These are phyloP conservation scores for Campylorhamphus procurvoides DNA, from an alignment of 2,113 vertebrate genomes.

Conservation along the genomic window DNA sequence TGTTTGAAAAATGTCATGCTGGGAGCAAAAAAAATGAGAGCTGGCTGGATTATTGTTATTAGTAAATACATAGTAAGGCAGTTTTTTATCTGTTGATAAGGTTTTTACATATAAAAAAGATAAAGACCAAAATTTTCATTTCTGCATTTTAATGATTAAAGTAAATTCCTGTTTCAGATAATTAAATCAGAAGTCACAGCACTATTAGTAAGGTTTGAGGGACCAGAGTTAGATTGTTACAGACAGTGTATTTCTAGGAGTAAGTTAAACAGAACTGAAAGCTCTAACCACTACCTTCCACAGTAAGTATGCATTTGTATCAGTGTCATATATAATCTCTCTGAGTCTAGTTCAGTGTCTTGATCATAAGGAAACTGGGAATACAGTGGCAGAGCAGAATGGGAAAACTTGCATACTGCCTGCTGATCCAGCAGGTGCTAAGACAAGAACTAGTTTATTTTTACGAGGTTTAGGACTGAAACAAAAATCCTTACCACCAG, in stretches of 20 bases:
- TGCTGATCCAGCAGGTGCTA: neutral
- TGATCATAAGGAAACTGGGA: neutral
- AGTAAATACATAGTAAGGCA: neutral
- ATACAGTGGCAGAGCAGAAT: neutral
- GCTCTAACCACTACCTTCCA: neutral
- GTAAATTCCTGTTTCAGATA: neutral
- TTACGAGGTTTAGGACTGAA: neutral
- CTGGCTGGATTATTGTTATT: neutral
- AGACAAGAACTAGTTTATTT: neutral
- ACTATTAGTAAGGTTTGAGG: neutral
- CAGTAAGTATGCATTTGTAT: neutral
- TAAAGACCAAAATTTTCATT: neutral
- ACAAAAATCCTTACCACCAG: constrained; percentile 84
- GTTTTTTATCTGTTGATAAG: neutral
- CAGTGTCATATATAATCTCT: neutral
- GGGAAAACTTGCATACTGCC: neutral
- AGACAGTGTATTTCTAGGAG: neutral
- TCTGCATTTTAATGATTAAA: neutral
- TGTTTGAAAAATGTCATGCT: neutral
- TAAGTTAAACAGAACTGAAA: neutral
- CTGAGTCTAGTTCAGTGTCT: neutral
- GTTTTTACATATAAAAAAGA: neutral
- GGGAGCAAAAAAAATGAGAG: neutral
- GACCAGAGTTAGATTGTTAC: neutral
- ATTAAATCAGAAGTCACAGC: neutral